These are phyloP conservation scores for Eilema depressum DNA, from an alignment of 2,888 invertebrate species.

Conservation along the genomic window DNA sequence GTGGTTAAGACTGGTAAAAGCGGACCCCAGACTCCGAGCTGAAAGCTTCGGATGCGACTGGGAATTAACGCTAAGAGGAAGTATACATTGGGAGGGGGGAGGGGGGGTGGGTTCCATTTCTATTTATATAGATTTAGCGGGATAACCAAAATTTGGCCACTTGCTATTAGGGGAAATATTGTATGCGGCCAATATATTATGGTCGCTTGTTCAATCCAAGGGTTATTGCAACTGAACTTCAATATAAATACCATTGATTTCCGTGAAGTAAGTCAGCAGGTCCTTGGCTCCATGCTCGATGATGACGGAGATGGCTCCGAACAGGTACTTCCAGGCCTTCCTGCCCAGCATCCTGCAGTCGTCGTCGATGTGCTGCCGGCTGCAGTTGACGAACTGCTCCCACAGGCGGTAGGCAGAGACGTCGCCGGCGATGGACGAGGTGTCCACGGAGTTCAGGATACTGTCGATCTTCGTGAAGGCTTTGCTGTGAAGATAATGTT, in stretches of 20 bases:
- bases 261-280: constrained; percentile 72
- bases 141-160: too few relatives aligned
- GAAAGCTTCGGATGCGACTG: too few relatives aligned
- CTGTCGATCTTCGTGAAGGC: constrained; percentile 72
- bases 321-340: constrained; percentile 63
- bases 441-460: constrained; percentile 66
- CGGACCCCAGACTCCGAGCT: too few relatives aligned
- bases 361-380: constrained; percentile 40
- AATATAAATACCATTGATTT: constrained; percentile 71
- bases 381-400: constrained; percentile 66
- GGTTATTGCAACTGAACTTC: not conserved
- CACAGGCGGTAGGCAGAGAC: constrained; percentile 64
- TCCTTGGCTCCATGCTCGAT: constrained; percentile 67
- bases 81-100: too few relatives aligned
- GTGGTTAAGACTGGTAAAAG: too few relatives aligned
- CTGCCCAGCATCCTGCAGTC: constrained; percentile 63
- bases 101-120: too few relatives aligned
- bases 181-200: too few relatives aligned
- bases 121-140: too few relatives aligned
- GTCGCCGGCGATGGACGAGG: constrained; percentile 43
- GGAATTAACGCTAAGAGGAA: too few relatives aligned
- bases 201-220: too few relatives aligned
- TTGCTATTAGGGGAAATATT: too few relatives aligned
- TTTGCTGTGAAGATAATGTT: constrained; percentile 54
- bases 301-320: constrained; percentile 68